Percentiles rank a stretch among this genome's conserved stretches.
These are phyloP conservation scores for Euspilapteryx auroguttella DNA, from an alignment of 2,888 invertebrate genomes.

Conservation along the genomic window DNA sequence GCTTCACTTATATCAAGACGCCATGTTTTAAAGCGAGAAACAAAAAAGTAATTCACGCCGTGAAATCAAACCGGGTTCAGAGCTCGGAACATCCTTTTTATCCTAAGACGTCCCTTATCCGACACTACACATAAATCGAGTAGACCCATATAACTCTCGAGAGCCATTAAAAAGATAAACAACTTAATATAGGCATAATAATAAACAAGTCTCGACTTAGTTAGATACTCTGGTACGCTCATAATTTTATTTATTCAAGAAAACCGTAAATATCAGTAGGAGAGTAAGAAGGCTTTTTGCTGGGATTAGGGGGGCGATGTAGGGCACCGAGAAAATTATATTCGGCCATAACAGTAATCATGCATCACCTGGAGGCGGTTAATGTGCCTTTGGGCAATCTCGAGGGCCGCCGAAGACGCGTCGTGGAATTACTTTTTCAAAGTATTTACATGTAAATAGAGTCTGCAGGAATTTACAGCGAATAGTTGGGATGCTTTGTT, in stretches of 20 bases:
- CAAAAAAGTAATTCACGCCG: conserved; percentile 49
- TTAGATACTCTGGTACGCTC: conserved; percentile 34
- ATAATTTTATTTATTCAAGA: conserved; percentile 61
- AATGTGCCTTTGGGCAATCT: conserved; percentile 60
- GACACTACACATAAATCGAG: conserved; percentile 40
- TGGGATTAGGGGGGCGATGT: conserved; percentile 57
- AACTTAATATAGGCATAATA: conserved; percentile 60
- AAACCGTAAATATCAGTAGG: conserved; percentile 57
- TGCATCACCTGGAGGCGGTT: conserved; percentile 60
- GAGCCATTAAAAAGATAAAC: conserved; percentile 58
- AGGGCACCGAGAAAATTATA: conserved; percentile 59
- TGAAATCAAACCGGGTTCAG: conserved; percentile 24
- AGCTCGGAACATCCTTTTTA: conserved; percentile 41
- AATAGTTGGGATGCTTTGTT: too few relatives aligned
- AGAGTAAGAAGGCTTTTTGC: conserved; percentile 56
- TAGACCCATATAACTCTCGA: conserved; percentile 52
- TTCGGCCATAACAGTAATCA: conserved; percentile 61
- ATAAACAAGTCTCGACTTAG: conserved; percentile 44
- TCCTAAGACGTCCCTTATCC: conserved; percentile 35
- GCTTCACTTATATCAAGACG: too few relatives aligned
- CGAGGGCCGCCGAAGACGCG: conserved; percentile 48
- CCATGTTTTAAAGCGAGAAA: too few relatives aligned
- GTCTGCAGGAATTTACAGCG: too few relatives aligned
- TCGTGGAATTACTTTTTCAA: conserved; percentile 59
- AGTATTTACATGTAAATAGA: conserved; percentile 62